These are phyloP conservation scores for Conopomorpha cramerella DNA, from an alignment of 1,140 invertebrate species.

Conservation along the genomic window DNA sequence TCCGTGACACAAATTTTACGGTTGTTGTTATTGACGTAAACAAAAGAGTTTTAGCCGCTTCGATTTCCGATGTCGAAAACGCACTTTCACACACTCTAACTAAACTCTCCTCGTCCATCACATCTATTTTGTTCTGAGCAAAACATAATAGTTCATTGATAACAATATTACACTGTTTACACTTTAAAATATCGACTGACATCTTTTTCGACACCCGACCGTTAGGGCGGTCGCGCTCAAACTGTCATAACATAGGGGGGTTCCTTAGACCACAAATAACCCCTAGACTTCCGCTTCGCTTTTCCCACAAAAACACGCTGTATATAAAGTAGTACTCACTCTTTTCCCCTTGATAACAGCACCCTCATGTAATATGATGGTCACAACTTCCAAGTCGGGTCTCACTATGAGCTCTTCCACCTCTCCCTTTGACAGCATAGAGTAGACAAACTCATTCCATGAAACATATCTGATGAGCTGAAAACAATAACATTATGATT, in stretches of 20 bases:
- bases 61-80: background rate
- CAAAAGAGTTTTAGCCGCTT: background rate
- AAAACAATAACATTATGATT: conserved; percentile 11
- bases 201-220: too few relatives aligned
- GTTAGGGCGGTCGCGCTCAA: too few relatives aligned
- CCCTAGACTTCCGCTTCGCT: too few relatives aligned
- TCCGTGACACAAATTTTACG: background rate
- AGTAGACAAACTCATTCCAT: conserved; percentile 94
- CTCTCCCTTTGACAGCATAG: conserved; percentile 91
- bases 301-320: too few relatives aligned
- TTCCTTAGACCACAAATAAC: too few relatives aligned
- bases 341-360: conserved; percentile 84
- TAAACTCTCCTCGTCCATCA: background rate
- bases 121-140: too few relatives aligned
- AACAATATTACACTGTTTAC: too few relatives aligned
- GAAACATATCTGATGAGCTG: conserved; percentile 74
- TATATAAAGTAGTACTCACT: too few relatives aligned
- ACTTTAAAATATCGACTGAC: too few relatives aligned
- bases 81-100: background rate
- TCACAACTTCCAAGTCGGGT: conserved; percentile 82
- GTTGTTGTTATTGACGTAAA: background rate
- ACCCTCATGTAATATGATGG: conserved; percentile 81
- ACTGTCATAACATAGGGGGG: too few relatives aligned
- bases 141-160: too few relatives aligned
- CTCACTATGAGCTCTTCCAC: conserved; percentile 85